Evolutionary conservation across 2,888 invertebrate genomes (phyloP), one percentile per base, ranked within the genome.

Genomic region (Microctonus aethiopoides): DNA sequence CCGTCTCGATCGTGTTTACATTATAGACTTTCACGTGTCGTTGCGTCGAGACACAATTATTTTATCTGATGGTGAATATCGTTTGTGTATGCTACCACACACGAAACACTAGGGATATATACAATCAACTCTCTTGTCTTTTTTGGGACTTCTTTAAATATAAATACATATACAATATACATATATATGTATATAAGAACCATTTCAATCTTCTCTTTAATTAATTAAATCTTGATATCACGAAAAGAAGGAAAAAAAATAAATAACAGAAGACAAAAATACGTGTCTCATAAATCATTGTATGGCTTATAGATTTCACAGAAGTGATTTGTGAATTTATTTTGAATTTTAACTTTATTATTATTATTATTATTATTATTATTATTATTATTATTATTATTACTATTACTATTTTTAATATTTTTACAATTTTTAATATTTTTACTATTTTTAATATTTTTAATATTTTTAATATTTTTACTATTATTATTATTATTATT

Each of bases 191-290:
- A 46, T 1, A 16, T 46, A 51, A 34, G 62, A 62, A 29, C 51
- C 62, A 29, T 29, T 62, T 62, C n/a, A 51, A 61, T 54, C 70
- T 56, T 66, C 29, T 56, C 26, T 36, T 60, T 70, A 70, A 70
- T 70, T 70, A 70, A 70, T 70, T 56, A 46, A 54, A 70, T 70
- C 70, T 62, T 70, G 70, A 70, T 70, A 70, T 32, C 41, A 51
- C 9, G 26, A 20, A 52, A 41, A 39, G 26, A 39, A 57, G 57
- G 13, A 3, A 16, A 34, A 7, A 20, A 57, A n/a, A 39, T 13
- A 39, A 46, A 16, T 7, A 46, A n/a, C 16, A n/a, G 16, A 46
- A 7, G 46, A 46, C 6, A 16, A 16, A 46, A 16, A 46, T 16
- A 46, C 46, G 41, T 62, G 54, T 56, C 65, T 68, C 68, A 56